A percentile compares a stretch with the other conserved stretches of the same genome.
Evolutionary conservation across 2,797 vertebrate genomes (phyloP).

Genomic region (Podargus strigoides): DNA sequence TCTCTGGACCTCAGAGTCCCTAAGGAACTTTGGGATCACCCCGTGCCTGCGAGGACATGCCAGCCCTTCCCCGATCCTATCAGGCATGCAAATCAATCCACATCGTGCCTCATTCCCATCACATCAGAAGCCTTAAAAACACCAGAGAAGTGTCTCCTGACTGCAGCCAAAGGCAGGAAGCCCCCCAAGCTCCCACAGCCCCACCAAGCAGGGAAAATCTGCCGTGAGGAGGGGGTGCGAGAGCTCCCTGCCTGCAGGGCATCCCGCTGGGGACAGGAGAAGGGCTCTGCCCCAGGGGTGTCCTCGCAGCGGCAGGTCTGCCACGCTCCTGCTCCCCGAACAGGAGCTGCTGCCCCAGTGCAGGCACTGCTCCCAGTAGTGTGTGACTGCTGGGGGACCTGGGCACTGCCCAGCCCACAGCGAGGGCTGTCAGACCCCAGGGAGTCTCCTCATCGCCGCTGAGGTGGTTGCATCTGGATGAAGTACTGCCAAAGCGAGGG

Average conservation of each 20-base stretch:
- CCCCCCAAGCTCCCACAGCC: neutral
- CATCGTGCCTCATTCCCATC: neutral
- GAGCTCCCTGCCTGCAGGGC: neutral
- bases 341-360: neutral
- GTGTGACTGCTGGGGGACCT: too few species aligned
- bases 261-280: neutral
- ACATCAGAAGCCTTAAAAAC: neutral
- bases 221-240: accelerated
- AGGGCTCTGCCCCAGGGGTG: neutral
- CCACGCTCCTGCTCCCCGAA: neutral
- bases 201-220: neutral
- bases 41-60: neutral
- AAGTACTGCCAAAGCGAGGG: neutral
- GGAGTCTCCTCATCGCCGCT: accelerated
- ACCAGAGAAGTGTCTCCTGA: neutral
- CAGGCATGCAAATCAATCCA: neutral
- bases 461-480: neutral
- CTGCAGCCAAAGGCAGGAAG: neutral
- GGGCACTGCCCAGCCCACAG: neutral
- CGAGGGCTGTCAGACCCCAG: too few species aligned
- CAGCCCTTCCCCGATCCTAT: neutral
- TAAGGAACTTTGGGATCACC: neutral
- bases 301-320: neutral
- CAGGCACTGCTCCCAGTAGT: neutral
- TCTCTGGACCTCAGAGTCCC: neutral